A percentile compares a stretch with the other conserved stretches of the same genome.
These are phyloP conservation scores for Bembecia ichneumoniformis DNA, from an alignment of 2,888 invertebrate species.

Conservation along the genomic window DNA sequence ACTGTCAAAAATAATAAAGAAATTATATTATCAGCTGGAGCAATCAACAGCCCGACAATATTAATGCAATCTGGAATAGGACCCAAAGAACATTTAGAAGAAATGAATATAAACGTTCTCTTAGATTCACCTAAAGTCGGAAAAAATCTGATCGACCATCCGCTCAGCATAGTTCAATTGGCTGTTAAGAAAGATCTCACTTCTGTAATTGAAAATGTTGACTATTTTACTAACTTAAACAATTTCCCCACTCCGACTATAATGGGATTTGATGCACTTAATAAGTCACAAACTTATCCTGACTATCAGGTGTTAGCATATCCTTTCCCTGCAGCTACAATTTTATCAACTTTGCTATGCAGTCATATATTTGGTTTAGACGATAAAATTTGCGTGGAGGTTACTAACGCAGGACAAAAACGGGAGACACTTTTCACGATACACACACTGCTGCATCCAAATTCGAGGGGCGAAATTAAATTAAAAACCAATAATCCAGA, in stretches of 20 bases:
- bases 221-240: slow-evolving; percentile 19
- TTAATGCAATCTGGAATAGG: slow-evolving; percentile 48
- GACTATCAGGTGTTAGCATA: slow-evolving; percentile 33
- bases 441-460: slow-evolving; percentile 27
- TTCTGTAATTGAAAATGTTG: slow-evolving; percentile 19
- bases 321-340: slow-evolving; percentile 19
- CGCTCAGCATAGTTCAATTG: slow-evolving; percentile 24
- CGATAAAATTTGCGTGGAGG: slow-evolving; percentile 20
- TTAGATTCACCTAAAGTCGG: slow-evolving; percentile 34
- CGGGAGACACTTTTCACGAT: slow-evolving; percentile 17
- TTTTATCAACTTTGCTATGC: slow-evolving; percentile 23
- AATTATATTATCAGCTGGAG: slow-evolving; percentile 39
- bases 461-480: slow-evolving; percentile 20
- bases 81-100: slow-evolving; percentile 27
- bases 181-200: slow-evolving; percentile 14
- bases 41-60: slow-evolving; percentile 36
- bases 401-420: slow-evolving; percentile 16
- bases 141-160: slow-evolving; percentile 37
- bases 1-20: slow-evolving; percentile 25
- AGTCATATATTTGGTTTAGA: slow-evolving; percentile 19
- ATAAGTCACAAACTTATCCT: slow-evolving; percentile 30
- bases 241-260: slow-evolving; percentile 27
- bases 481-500: not conserved
- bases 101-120: slow-evolving; percentile 23
- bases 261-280: slow-evolving; percentile 30